Evolutionary conservation across 2,113 vertebrate species (phyloP).

Genomic region (Megaceryle maxima): DNA sequence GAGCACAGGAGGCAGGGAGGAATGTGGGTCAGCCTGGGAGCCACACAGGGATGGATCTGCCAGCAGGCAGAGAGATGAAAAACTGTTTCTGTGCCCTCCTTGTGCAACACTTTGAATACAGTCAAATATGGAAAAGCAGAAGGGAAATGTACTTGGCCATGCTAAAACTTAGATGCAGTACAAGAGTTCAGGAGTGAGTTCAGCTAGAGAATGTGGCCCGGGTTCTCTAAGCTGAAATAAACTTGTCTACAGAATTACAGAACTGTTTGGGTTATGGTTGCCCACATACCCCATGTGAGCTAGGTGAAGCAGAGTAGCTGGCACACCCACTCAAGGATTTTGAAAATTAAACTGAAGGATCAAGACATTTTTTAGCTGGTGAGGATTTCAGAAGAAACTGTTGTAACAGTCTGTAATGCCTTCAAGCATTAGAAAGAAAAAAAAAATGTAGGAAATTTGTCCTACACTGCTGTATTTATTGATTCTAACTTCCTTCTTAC

Average conservation of each 20-base stretch:
- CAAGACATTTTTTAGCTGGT: not conserved
- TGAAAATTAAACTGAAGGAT: not conserved
- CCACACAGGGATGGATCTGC: not conserved
- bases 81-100: not conserved
- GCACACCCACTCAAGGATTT: not conserved
- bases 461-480: not conserved
- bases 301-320: not conserved
- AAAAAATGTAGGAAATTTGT: not conserved
- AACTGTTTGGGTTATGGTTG: not conserved
- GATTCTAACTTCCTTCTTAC: not conserved
- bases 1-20: not conserved
- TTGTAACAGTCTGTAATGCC: not conserved
- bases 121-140: not conserved
- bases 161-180: not conserved
- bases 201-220: not conserved
- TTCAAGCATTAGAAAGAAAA: not conserved
- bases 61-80: not conserved
- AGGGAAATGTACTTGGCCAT: not conserved
- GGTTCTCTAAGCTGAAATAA: not conserved
- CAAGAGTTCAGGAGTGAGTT: not conserved
- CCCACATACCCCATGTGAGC: not conserved
- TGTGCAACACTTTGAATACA: not conserved
- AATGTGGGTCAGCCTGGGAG: not conserved
- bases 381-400: not conserved
- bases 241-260: not conserved